phyloP scores from a whole-genome alignment of 2,113 vertebrate species.

The Nothoprocta pentlandii region DNA sequence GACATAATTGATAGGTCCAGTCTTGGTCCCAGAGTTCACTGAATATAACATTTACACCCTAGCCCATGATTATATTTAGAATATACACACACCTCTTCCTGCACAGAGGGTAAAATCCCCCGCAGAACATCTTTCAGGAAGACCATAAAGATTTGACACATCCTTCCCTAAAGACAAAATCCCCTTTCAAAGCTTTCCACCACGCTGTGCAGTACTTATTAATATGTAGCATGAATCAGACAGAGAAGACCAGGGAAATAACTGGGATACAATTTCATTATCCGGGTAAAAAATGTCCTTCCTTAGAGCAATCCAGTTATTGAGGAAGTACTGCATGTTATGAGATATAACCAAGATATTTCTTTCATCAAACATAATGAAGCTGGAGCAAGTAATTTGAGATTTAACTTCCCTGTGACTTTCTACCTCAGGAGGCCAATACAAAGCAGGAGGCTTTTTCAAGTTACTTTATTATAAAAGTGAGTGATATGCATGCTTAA shows the following conservation, averaged over 20 bases:
- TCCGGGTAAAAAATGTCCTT: not conserved
- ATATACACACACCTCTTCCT: constrained; percentile 7
- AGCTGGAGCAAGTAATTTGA: constrained; percentile 2
- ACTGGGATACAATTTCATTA: not conserved
- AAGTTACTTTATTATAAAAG: constrained; percentile 18
- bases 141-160: not conserved
- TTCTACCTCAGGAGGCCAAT: constrained; percentile 30
- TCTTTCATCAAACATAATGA: constrained; percentile 18
- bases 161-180: not conserved
- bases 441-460: constrained; percentile 26
- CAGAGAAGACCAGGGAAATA: not conserved
- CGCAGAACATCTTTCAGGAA: not conserved
- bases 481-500: constrained; percentile 10
- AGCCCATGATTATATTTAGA: constrained; percentile 32
- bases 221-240: not conserved
- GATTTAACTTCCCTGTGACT: constrained; percentile 1
- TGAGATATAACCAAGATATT: not conserved
- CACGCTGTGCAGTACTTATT: not conserved
- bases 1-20: constrained; percentile 48
- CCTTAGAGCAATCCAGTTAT: constrained; percentile 10
- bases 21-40: not conserved
- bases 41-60: constrained; percentile 28
- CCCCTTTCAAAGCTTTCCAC: not conserved
- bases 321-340: not conserved
- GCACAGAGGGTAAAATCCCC: not conserved